Conservation (phyloP, 2,888 invertebrate species). For the Drosophila gaucha region DNA sequence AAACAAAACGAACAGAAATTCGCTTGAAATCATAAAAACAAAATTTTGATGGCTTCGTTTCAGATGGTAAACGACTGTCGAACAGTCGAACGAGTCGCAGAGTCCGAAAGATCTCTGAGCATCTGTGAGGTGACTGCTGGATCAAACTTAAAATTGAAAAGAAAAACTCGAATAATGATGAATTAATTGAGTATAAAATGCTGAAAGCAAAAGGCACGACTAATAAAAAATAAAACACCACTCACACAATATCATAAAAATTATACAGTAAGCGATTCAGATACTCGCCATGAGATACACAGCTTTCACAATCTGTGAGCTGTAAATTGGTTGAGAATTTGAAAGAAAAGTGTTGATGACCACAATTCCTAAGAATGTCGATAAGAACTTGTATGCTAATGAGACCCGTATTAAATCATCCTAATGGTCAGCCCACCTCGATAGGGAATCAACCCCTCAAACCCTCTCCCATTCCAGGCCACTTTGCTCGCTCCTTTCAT, state of each 20-base stretch:
- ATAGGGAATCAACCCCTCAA: slow-evolving; percentile 29
- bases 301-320: slow-evolving; percentile 44
- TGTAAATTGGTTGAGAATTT: slow-evolving; percentile 25
- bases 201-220: slow-evolving; percentile 54
- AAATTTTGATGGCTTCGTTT: slow-evolving; percentile 67
- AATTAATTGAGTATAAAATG: slow-evolving; percentile 81
- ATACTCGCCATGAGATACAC: slow-evolving; percentile 27
- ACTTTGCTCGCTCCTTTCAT: slow-evolving; percentile 46
- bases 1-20: slow-evolving; percentile 53
- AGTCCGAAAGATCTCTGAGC: slow-evolving; percentile 5
- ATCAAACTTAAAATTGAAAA: slow-evolving; percentile 32
- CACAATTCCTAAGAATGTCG: slow-evolving; percentile 62
- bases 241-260: slow-evolving; percentile 78
- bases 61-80: slow-evolving; percentile 21
- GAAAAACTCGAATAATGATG: slow-evolving; percentile 77
- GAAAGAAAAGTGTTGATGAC: slow-evolving; percentile 36
- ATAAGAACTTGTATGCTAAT: slow-evolving; percentile 75
- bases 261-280: slow-evolving; percentile 72
- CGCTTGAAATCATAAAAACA: slow-evolving; percentile 78
- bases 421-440: slow-evolving; percentile 56
- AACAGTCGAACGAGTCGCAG: slow-evolving; percentile 20
- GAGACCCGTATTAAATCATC: slow-evolving; percentile 67
- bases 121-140: slow-evolving; percentile 23
- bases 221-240: slow-evolving; percentile 54
- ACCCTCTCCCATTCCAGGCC: not conserved